Percentiles rank a stretch among this genome's conserved stretches.
Evolutionary conservation across 1,140 invertebrate species (phyloP).

Genomic region (Batillaria attramentaria): DNA sequence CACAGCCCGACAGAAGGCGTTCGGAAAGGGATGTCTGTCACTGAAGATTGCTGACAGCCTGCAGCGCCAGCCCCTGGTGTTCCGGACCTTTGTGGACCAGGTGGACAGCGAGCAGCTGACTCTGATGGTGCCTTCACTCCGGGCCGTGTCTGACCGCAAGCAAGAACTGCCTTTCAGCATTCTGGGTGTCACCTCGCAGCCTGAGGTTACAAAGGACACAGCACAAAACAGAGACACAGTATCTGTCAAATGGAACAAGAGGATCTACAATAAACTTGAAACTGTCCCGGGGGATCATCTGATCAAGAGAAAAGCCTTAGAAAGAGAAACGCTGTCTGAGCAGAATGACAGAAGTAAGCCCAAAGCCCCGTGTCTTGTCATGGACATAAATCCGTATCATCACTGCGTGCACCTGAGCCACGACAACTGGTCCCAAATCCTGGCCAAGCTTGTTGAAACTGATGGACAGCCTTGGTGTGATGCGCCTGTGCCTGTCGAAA

Average conservation of each 20-base stretch:
- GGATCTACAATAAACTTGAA: slow-evolving; percentile 20
- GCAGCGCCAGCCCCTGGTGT: slow-evolving; percentile 30
- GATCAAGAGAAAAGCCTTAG: slow-evolving; percentile 33
- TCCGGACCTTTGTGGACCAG: slow-evolving; percentile 39
- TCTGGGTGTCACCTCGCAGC: slow-evolving; percentile 42
- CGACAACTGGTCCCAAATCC: slow-evolving; percentile 18
- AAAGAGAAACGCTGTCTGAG: slow-evolving; percentile 1
- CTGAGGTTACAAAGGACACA: slow-evolving; percentile 25
- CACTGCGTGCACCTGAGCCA: not conserved
- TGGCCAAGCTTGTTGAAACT: not conserved
- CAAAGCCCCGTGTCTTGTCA: not conserved
- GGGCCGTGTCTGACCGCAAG: slow-evolving; percentile 24
- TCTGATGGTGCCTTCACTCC: slow-evolving; percentile 41
- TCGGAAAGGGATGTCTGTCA: slow-evolving; percentile 39
- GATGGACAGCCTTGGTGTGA: not conserved
- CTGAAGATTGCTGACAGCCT: slow-evolving; percentile 35
- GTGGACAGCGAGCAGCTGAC: slow-evolving; percentile 36
- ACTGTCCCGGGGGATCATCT: slow-evolving; percentile 4
- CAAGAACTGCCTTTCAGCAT: slow-evolving; percentile 43
- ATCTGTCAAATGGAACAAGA: slow-evolving; percentile 30
- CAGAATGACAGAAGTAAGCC: no score
- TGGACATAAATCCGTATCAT: slow-evolving; percentile 27
- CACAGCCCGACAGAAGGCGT: slow-evolving; percentile 42
- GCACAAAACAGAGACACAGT: not conserved
- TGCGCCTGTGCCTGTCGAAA: not conserved